Percentiles rank a stretch among this genome's conserved stretches.
These are phyloP conservation scores for Zeuzera pyrina DNA, from an alignment of 2,888 invertebrate genomes.

Conservation along the genomic window DNA sequence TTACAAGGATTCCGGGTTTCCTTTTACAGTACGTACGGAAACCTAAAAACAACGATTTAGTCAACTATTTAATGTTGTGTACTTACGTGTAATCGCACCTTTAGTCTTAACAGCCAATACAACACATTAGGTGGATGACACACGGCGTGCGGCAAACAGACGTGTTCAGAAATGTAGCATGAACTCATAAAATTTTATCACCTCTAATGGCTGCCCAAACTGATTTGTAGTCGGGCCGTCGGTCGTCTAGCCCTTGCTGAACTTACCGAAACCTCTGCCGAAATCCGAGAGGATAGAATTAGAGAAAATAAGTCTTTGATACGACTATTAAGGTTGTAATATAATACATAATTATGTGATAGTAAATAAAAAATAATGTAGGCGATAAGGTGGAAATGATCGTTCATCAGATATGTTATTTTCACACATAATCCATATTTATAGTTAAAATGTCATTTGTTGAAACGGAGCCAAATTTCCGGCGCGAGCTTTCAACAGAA, in stretches of 20 bases:
- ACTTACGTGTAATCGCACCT: conserved; percentile 22
- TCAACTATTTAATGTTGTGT: too few species aligned
- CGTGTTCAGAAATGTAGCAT: conserved; percentile 42
- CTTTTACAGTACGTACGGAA: too few species aligned
- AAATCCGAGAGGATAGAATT: too few species aligned
- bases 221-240: conserved; percentile 46
- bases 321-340: too few species aligned
- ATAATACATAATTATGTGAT: too few species aligned
- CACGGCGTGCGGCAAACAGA: conserved; percentile 23
- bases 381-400: conserved; percentile 37
- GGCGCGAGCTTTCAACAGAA: conserved; percentile 63
- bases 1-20: too few species aligned
- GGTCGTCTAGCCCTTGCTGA: conserved; percentile 23
- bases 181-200: conserved; percentile 62
- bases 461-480: conserved; percentile 73
- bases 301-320: too few species aligned
- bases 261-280: too few species aligned
- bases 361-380: conserved; percentile 22
- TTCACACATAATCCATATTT: conserved; percentile 52
- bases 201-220: conserved; percentile 46
- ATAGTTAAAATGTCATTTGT: conserved; percentile 68
- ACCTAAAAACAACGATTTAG: too few species aligned
- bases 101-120: conserved; percentile 13
- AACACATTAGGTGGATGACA: conserved; percentile 26
- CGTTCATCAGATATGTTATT: conserved; percentile 40